phyloP scores from a whole-genome alignment of 2,888 invertebrate genomes.

The Prosapia bicincta region DNA sequence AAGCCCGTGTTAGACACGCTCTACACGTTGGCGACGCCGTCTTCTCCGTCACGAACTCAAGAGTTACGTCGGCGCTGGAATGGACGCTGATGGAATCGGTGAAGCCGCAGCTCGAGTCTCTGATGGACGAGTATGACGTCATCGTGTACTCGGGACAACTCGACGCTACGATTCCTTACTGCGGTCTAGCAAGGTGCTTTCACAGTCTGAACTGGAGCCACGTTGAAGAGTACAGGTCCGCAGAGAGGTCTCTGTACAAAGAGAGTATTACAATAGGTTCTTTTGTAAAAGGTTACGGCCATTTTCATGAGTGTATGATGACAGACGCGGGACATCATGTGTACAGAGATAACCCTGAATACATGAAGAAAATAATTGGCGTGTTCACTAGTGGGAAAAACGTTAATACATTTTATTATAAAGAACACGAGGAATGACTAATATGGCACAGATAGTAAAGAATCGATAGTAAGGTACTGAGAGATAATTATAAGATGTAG shows the following conservation, averaged over 20 bases:
- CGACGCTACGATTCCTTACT: background rate
- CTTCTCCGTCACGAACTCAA: background rate
- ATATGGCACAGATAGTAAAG: no score
- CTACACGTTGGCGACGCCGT: background rate
- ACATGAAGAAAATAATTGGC: background rate
- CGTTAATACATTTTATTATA: no score
- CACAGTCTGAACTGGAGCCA: background rate
- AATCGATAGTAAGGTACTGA: no score
- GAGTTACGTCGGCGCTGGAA: background rate
- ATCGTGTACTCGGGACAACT: background rate
- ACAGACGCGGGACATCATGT: background rate
- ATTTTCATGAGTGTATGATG: background rate
- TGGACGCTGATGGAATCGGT: background rate
- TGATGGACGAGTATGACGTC: background rate
- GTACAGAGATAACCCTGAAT: background rate
- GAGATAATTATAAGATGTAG: no score
- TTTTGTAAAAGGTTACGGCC: background rate
- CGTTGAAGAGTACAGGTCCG: background rate
- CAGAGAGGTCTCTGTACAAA: background rate
- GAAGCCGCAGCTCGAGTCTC: background rate
- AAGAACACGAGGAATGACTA: no score
- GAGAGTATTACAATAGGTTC: background rate
- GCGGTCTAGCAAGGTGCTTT: background rate
- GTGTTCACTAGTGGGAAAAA: no score
- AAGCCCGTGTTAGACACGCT: background rate